These are phyloP conservation scores for Amblyteles armatorius DNA, from an alignment of 2,888 invertebrate genomes.

Conservation along the genomic window DNA sequence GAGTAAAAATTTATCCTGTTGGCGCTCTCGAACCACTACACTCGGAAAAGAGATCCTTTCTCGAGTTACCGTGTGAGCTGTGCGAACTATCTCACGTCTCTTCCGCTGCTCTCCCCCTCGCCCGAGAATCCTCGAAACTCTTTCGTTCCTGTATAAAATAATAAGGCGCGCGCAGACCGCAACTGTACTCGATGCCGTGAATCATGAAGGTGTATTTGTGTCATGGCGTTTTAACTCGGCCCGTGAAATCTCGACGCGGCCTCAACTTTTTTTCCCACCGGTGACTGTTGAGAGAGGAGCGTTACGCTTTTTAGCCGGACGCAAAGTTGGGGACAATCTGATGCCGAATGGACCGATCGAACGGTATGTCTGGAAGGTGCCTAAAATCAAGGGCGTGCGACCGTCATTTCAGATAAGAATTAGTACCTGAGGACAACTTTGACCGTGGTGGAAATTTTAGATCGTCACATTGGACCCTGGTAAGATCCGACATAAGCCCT, in stretches of 20 bases:
- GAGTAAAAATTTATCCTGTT: slow-evolving; percentile 67
- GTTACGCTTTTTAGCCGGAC: background rate
- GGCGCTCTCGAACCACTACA: slow-evolving; percentile 36
- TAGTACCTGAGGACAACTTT: too few relatives aligned
- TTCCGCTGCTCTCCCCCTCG: background rate
- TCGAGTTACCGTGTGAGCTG: slow-evolving; percentile 10
- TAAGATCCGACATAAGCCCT: too few relatives aligned
- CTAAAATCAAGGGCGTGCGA: background rate
- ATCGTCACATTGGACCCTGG: too few relatives aligned
- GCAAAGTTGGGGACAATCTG: background rate
- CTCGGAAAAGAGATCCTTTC: slow-evolving; percentile 18
- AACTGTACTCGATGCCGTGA: background rate
- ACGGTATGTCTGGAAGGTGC: too few relatives aligned
- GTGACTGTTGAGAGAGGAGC: too few relatives aligned
- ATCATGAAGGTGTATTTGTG: background rate
- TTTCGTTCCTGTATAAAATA: background rate
- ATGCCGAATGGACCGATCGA: too few relatives aligned
- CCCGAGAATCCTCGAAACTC: background rate
- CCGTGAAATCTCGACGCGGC: background rate
- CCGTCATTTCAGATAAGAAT: too few relatives aligned
- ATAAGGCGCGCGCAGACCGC: background rate
- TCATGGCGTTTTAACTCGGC: background rate
- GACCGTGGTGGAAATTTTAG: too few relatives aligned
- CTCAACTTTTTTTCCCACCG: background rate
- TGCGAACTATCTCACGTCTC: slow-evolving; percentile 18